Evolutionary conservation across 2,888 invertebrate species (phyloP), one percentile per base, ranked within the genome.

Genomic region (Salticus scenicus): DNA sequence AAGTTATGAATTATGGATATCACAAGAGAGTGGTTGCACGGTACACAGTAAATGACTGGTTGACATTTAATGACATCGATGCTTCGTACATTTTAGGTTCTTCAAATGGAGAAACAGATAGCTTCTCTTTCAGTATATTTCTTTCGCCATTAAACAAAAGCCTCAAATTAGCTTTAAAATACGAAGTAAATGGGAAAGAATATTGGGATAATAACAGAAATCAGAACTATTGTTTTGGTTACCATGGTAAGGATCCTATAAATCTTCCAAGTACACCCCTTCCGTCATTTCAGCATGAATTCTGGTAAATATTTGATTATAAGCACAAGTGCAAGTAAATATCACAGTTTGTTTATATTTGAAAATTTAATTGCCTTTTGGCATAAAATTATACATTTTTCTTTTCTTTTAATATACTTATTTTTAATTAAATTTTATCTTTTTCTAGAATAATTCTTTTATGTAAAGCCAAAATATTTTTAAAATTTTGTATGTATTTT

Each of bases 161-260:
- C 8, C 51, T 86, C 1, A 41, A 76, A 66, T 86, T 86, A 31
- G 86, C 86, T 7, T 24, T 86, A 4, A 71, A 71, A 24, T 86
- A 66, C 24, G 33, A 24, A 5, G 72, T 80, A 17, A 86, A 80
- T 10, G 80, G 73, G 0, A 63, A 31, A 57, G 83, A 87, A 72
- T 73, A 73, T 28, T 87, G 87, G 87, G 87, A 87, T 63, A 87
- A 87, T 28, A 87, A 87, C 42, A 24, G 67, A 4, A 75, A 76
- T 0, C 42, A 64, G 14, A 87, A 87, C 66, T 87, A 87, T 33
- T 42, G 66, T 5, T 30, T 87, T 1, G 24, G 71, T 37, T 76
- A 64, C 8, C 79, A 81, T 42, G 64, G 74, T 5, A 74, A 75
- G 33, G 30, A 30, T 28, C 67, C 51, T 5, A 31, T 71, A 8